Evolutionary conservation across 2,113 vertebrate genomes (phyloP).

Genomic region (Tinamus guttatus): DNA sequence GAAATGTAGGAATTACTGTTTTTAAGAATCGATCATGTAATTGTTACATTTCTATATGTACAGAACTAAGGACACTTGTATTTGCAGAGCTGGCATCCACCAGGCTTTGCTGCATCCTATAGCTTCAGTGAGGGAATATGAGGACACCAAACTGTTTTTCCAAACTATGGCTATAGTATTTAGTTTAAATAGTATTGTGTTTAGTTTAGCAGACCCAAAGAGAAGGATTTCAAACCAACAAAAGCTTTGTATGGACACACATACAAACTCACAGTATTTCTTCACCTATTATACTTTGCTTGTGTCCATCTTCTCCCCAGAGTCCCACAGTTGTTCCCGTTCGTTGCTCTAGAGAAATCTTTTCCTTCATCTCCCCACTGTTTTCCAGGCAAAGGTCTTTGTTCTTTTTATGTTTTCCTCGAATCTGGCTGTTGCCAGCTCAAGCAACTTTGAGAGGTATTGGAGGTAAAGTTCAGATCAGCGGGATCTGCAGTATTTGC

Average conservation of each 20-base stretch:
- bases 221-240: neutral
- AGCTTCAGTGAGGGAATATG: neutral
- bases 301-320: neutral
- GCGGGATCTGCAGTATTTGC: neutral
- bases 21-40: neutral
- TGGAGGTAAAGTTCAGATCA: neutral
- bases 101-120: neutral
- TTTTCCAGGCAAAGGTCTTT: neutral
- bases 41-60: neutral
- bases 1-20: neutral
- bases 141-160: neutral
- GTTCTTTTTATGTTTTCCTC: neutral
- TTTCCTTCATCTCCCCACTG: no score
- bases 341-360: neutral
- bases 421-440: neutral
- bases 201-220: neutral
- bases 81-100: neutral
- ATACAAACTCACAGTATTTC: neutral
- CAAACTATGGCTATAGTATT: neutral
- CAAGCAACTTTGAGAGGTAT: neutral
- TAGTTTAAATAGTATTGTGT: no score
- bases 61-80: neutral
- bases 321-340: accelerated
- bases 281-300: neutral
- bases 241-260: neutral